Conservation (phyloP, 2,113 vertebrate genomes). For the Hemibagrus wyckioides region DNA sequence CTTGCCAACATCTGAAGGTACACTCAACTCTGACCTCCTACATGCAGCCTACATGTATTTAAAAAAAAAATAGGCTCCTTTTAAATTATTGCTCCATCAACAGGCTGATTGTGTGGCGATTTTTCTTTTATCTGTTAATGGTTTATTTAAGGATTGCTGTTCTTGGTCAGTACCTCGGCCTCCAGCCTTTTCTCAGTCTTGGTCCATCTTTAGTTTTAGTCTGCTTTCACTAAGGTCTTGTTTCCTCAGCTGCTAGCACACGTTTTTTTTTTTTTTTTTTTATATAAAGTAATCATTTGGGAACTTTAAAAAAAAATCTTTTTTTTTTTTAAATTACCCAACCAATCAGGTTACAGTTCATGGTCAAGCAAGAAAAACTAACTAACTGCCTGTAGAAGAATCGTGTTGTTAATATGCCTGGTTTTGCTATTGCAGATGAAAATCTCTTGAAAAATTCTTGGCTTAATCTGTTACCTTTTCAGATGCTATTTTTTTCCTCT, state of each 20-base stretch:
- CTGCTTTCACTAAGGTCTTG: not conserved
- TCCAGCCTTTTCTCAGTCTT: not conserved
- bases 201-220: not conserved
- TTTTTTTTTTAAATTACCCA: not conserved
- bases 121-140: conserved; percentile 25
- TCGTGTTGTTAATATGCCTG: not conserved
- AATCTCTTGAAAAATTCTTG: not conserved
- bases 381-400: not conserved
- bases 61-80: not conserved
- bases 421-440: not conserved
- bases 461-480: not conserved
- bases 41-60: not conserved
- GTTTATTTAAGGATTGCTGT: conserved; percentile 3
- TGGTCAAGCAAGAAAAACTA: not conserved
- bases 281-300: not conserved
- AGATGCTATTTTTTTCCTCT: not conserved
- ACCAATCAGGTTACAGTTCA: not conserved
- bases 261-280: too few relatives aligned
- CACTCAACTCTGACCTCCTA: conserved; percentile 3
- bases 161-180: not conserved
- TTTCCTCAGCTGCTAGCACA: not conserved
- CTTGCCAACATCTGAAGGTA: conserved; percentile 82
- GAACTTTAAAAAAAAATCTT: not conserved
- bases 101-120: not conserved
- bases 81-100: conserved; percentile 25